These are phyloP conservation scores for Scytalopus superciliaris DNA, from an alignment of 2,113 vertebrate species.

Conservation along the genomic window DNA sequence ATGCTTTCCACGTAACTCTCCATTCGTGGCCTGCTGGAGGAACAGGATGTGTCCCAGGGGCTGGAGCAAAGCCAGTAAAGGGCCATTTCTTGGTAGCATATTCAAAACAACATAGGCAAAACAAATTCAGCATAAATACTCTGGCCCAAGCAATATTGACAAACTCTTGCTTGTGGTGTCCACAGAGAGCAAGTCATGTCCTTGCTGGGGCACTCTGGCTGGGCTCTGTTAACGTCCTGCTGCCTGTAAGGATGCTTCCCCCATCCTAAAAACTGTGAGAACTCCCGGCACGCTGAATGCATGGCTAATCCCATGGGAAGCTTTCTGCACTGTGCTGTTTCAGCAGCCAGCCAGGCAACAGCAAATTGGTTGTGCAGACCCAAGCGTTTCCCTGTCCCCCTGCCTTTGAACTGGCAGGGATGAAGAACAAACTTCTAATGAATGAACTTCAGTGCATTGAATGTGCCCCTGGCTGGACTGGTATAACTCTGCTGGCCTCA, in stretches of 20 bases:
- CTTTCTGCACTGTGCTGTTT: background rate
- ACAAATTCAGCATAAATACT: background rate
- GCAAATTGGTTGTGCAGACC: background rate
- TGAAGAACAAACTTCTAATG: background rate
- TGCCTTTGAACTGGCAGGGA: background rate
- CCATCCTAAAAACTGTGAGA: background rate
- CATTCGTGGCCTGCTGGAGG: background rate
- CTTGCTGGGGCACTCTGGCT: background rate
- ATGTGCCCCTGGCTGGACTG: background rate
- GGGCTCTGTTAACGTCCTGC: background rate
- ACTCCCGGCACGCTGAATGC: background rate
- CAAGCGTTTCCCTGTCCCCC: background rate
- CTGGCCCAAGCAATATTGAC: background rate
- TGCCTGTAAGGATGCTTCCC: background rate
- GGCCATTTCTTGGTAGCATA: background rate
- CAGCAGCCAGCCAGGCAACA: slow-evolving; percentile 15
- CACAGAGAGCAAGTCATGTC: accelerated
- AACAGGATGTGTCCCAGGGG: background rate
- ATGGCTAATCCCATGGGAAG: slow-evolving; percentile 20
- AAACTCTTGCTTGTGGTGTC: background rate
- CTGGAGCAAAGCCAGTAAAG: background rate
- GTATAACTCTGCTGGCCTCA: accelerated
- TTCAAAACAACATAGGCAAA: slow-evolving; percentile 14
- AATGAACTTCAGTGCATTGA: background rate
- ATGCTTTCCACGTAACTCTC: background rate